Conservation (phyloP, 2,797 vertebrate species). For the Sparidentex hasta region DNA sequence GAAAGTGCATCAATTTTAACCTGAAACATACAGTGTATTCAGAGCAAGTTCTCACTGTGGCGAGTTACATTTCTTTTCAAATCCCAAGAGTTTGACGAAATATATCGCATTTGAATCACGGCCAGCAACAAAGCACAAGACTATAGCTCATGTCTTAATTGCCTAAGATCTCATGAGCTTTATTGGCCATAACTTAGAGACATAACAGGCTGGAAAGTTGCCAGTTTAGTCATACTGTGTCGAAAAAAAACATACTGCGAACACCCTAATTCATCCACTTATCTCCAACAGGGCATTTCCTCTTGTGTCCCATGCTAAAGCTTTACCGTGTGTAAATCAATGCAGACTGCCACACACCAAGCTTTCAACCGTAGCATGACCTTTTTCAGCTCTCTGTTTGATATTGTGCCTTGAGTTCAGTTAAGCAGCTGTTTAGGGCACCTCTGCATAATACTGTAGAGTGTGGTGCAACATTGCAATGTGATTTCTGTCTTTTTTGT, state of each 20-base stretch:
- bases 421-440: constrained; percentile 2
- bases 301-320: neutral
- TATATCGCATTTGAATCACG: constrained; percentile 21
- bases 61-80: constrained; percentile 16
- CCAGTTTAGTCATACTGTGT: neutral
- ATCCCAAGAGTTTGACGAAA: constrained; percentile 17
- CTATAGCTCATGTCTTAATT: constrained; percentile 18
- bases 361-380: neutral
- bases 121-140: neutral
- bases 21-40: neutral
- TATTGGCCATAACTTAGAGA: constrained; percentile 1
- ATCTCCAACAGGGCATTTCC: neutral
- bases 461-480: neutral
- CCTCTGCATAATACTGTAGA: neutral
- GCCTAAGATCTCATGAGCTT: constrained; percentile 15
- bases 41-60: neutral
- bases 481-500: neutral
- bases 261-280: neutral
- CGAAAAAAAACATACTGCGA: neutral
- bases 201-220: constrained; percentile 9
- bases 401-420: neutral
- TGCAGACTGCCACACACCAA: neutral
- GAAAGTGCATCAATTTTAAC: constrained; percentile 21
- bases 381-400: neutral
- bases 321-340: neutral